phyloP scores from a whole-genome alignment of 2,888 invertebrate genomes.

The Andrena haemorrhoa region DNA sequence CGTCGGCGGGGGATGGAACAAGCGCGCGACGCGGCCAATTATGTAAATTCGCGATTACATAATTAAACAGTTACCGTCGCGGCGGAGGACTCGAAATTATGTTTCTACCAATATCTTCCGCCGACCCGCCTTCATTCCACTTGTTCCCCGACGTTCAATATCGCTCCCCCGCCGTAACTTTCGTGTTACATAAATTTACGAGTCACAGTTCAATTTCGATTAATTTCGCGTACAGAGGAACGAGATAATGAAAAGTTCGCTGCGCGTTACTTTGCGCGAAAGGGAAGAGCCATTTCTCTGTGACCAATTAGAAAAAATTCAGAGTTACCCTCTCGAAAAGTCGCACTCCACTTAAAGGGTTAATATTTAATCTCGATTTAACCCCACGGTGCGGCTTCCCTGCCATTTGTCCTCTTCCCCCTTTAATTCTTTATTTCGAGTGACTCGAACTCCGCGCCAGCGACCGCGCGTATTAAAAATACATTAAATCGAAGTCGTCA shows the following conservation, averaged over 20 bases:
- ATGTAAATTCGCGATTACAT: constrained; percentile 81
- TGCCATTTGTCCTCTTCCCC: not conserved
- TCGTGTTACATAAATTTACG: constrained; percentile 55
- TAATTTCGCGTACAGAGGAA: not conserved
- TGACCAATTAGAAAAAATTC: constrained; percentile 18
- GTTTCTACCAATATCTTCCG: constrained; percentile 59
- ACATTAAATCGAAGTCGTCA: constrained; percentile 28
- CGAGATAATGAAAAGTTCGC: not conserved
- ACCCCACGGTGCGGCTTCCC: not conserved
- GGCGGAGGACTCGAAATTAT: constrained; percentile 60
- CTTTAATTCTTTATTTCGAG: constrained; percentile 10
- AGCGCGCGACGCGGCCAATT: constrained; percentile 75
- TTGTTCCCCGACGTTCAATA: constrained; percentile 29
- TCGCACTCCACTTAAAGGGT: not conserved
- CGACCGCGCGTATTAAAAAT: not conserved
- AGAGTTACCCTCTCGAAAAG: not conserved
- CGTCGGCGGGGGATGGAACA: constrained; percentile 36
- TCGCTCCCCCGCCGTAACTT: constrained; percentile 20
- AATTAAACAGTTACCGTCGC: constrained; percentile 78
- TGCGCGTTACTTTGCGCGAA: not conserved
- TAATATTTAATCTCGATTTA: constrained; percentile 16
- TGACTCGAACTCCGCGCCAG: not conserved
- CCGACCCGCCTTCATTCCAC: not conserved
- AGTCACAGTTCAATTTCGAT: constrained; percentile 20
- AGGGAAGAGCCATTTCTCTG: not conserved